Base-by-base conservation (phyloP, 1,140 invertebrate species). In the Drosophila arizonae region DNA sequence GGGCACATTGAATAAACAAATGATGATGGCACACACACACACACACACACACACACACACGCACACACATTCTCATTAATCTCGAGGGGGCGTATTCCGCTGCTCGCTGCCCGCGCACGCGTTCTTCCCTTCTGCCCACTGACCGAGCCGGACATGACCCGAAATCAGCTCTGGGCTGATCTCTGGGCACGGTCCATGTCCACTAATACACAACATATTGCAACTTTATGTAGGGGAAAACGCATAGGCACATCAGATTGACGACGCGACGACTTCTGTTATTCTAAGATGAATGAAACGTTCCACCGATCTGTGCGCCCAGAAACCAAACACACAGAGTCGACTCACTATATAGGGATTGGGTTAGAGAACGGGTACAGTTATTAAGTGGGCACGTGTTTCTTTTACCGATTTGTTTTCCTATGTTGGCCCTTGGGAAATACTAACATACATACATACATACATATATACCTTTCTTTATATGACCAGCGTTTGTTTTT, bases 351-450 rank as follows among this genome's bases (percentile, higher is more conserved):
- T 30, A 43, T 5, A 4, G n/a, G 43, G 13, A 45, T 46, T 17
- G 21, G 21, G 10, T 17, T 13, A 28, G 21, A 2, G 51, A 15
- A 52, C 46, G 24, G 9, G 17, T n/a, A 46, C 21, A 54, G 36
- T 39, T 87, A 87, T 81, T 82, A 87, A 87, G 84, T 87, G 84
- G 84, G 84, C 84, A 87, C 84, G 84, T 88, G 84, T 88, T 87
- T 62, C 63, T 43, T 48, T 66, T 46, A 57, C 52, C 79, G 79
- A 78, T 81, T 87, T 87, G 84, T 87, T 87, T 57, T 79, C 57
- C 68, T 76, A 74, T 63, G 79, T 17, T 76, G 73, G 76, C 66
- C 76, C 51, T 68, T 67, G 43, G 43, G 43, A 46, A 46, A 46
- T 21, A 46, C 17, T 24, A 2, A 45, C 15, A 15, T 30, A 30